Conservation (phyloP, 2,797 vertebrate genomes). For the Sebastolobus altivelis region DNA sequence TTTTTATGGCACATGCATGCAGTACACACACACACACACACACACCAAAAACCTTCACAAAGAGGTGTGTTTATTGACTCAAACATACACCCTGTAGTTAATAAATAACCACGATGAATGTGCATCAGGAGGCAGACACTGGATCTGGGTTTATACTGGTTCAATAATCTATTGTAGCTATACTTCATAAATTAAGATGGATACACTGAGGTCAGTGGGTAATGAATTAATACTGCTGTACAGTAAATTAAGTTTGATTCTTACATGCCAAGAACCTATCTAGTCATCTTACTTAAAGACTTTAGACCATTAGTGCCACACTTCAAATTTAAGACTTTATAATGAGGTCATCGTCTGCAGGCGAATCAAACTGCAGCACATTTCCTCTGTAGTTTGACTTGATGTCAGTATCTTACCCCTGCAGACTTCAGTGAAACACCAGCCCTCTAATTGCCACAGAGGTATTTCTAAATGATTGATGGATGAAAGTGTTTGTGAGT, state of each 20-base stretch:
- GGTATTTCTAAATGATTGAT: constrained; percentile 16
- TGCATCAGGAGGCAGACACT: background rate
- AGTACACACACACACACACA: background rate
- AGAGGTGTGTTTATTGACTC: constrained; percentile 53
- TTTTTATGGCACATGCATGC: constrained; percentile 35
- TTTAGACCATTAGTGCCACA: background rate
- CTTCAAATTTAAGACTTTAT: background rate
- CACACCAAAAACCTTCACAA: constrained; percentile 3
- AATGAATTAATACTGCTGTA: background rate
- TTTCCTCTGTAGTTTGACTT: constrained; percentile 3
- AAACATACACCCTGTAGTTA: constrained; percentile 50
- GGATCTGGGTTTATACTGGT: background rate
- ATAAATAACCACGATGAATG: constrained; percentile 56
- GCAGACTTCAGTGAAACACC: background rate
- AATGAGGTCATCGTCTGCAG: background rate
- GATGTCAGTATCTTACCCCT: background rate
- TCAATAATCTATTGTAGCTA: constrained; percentile 3
- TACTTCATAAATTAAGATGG: background rate
- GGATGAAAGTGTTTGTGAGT: constrained; percentile 20
- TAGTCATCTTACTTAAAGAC: background rate
- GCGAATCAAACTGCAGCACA: background rate
- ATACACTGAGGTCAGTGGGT: background rate
- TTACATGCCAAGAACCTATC: background rate
- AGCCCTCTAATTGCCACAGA: background rate
- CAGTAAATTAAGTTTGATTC: background rate